phyloP scores from a whole-genome alignment of 2,113 vertebrate species.

The Phalacrocorax carbo region DNA sequence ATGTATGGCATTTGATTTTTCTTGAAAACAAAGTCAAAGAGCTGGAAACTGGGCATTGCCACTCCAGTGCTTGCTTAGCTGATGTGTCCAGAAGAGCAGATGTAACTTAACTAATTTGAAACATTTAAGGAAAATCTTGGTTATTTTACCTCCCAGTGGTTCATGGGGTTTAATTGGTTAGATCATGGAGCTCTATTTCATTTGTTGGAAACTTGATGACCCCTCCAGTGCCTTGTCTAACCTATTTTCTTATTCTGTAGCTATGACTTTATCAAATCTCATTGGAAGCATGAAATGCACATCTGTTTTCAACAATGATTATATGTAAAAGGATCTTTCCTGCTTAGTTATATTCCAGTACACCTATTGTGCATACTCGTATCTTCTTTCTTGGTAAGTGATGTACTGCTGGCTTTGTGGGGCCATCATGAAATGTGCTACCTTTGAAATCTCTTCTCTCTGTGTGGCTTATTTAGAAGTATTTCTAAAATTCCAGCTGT shows the following conservation, averaged over 20 bases:
- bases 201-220: not conserved
- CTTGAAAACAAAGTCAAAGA: conserved; percentile 3
- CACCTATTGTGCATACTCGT: not conserved
- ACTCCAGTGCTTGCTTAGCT: not conserved
- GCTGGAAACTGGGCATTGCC: not conserved
- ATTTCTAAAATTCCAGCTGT: not conserved
- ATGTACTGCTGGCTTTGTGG: not conserved
- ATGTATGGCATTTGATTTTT: not conserved
- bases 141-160: not conserved
- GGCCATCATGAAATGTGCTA: not conserved
- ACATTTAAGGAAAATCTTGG: not conserved
- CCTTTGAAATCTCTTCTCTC: not conserved
- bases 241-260: not conserved
- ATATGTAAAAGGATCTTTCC: not conserved
- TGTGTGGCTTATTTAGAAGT: not conserved
- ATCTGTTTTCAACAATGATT: not conserved
- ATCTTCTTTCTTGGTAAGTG: not conserved
- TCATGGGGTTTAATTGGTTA: not conserved
- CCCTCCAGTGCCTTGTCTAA: not conserved
- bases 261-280: not conserved
- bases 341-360: not conserved
- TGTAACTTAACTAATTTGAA: not conserved
- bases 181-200: not conserved
- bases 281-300: not conserved
- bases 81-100: not conserved